phyloP scores from a whole-genome alignment of 1,140 invertebrate genomes.

The Camponotus pennsylvanicus region DNA sequence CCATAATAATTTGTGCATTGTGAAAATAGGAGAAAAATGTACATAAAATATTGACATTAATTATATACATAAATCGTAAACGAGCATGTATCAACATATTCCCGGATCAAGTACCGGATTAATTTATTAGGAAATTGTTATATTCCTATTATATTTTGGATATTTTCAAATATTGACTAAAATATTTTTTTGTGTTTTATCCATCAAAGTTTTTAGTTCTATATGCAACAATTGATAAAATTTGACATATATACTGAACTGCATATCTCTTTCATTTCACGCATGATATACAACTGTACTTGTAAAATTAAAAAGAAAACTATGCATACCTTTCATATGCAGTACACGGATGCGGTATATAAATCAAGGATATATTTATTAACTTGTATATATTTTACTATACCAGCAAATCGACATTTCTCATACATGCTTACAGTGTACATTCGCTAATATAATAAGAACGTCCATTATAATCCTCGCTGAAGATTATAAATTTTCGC shows the following conservation, averaged over 20 bases:
- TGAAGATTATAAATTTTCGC: constrained; percentile 20
- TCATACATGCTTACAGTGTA: constrained; percentile 72
- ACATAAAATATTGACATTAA: constrained; percentile 27
- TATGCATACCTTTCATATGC: neutral
- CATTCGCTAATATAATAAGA: constrained; percentile 67
- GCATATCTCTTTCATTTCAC: neutral
- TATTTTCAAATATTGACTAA: neutral
- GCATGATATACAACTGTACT: neutral
- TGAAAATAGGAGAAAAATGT: constrained; percentile 34
- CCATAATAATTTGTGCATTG: neutral
- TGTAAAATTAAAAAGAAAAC: neutral
- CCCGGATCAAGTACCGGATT: neutral
- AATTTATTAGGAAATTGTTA: constrained; percentile 28
- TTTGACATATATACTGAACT: neutral
- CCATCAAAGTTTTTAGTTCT: neutral
- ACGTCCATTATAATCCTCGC: constrained; percentile 43
- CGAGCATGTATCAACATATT: neutral
- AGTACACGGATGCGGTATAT: neutral
- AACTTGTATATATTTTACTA: constrained; percentile 76
- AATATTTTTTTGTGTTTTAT: neutral
- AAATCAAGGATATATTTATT: constrained; percentile 54
- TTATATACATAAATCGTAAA: constrained; percentile 8
- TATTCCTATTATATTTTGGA: neutral
- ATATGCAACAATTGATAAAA: neutral
- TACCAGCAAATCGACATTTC: constrained; percentile 68